Base-by-base conservation (phyloP, 2,888 invertebrate species). In the Heteromurus nitidus region DNA sequence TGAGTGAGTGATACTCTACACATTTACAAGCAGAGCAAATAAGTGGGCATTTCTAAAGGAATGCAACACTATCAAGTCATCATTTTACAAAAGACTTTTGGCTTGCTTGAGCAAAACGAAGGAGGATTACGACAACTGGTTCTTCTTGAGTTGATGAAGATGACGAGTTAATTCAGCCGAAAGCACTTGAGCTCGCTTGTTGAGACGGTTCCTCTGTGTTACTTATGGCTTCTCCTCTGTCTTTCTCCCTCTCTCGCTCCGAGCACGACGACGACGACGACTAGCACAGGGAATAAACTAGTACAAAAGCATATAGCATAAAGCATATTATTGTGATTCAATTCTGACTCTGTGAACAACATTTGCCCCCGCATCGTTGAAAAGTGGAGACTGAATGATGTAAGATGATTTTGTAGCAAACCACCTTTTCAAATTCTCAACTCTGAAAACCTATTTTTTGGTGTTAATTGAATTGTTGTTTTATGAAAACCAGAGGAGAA, bases 121-220 rank as follows among this genome's bases (percentile, higher is more conserved):
- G 64, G 60, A 74, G 28, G 67, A 77, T 69, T 69, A 77, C 69
- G 77, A 77, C 69, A 77, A 77, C 77, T 69, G 11, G 77, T 62
- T 69, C 68, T 68, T 44, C 58, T 60, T 28, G 47, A 47, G 47
- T 47, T 64, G 77, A 77, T 70, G 79, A 79, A 65, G 79, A 79
- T 79, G 79, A 79, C 79, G 79, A 70, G 79, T 70, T 79, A 79
- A 79, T 79, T 79, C 65, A 79, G 64, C 72, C 65, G 50, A 69
- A 77, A 77, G 77, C 36, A 65, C 79, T 79, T 79, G 72, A 70
- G 72, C 64, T 64, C 47, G 69, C 69, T 77, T 62, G 30, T 53
- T 64, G 50, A 77, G 50, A 62, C 50, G 31, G 53, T 69, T 69
- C 53, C 36, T 53, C 53, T 69, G 26, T 50, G 20, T 50, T 58